Percentiles rank a stretch among this genome's conserved stretches.
These are phyloP conservation scores for Euura saliciscinereae DNA, from an alignment of 1,140 invertebrate genomes.

Conservation along the genomic window DNA sequence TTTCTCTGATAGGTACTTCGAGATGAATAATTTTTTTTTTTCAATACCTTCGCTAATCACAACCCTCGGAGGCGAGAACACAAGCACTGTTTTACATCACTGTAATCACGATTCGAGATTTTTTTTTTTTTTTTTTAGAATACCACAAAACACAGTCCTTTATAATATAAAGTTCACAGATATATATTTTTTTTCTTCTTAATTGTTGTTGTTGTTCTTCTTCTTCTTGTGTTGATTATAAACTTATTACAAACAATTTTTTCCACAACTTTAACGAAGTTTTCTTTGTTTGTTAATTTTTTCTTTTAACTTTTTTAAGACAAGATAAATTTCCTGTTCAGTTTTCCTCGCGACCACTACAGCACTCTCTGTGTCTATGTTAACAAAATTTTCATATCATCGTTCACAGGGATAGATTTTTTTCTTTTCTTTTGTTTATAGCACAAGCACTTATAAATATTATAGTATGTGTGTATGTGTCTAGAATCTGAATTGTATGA, in stretches of 20 bases:
- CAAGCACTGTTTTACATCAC: slow-evolving; percentile 58
- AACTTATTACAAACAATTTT: slow-evolving; percentile 3
- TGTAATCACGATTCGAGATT: slow-evolving; percentile 48
- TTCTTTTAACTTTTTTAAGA: not conserved
- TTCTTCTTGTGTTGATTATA: not conserved
- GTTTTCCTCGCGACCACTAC: not conserved
- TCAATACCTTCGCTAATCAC: slow-evolving; percentile 21
- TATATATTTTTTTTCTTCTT: not conserved
- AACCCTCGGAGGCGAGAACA: slow-evolving; percentile 51
- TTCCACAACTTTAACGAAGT: slow-evolving; percentile 1
- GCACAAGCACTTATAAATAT: slow-evolving; percentile 24
- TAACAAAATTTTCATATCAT: slow-evolving; percentile 3
- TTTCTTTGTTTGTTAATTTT: slow-evolving; percentile 8
- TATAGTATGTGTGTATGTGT: slow-evolving; percentile 1
- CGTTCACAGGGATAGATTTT: not conserved
- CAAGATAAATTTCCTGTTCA: slow-evolving; percentile 8
- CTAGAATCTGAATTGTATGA: slow-evolving; percentile 18
- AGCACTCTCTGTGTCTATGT: not conserved
- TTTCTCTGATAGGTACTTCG: not conserved
- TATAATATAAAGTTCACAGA: slow-evolving; percentile 22
- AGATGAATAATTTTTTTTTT: slow-evolving; percentile 14
- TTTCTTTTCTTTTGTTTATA: slow-evolving; percentile 19
- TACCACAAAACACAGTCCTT: slow-evolving; percentile 50
- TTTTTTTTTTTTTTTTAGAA: slow-evolving; percentile 32
- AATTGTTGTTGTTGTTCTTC: not conserved